Evolutionary conservation across 1,140 invertebrate species (phyloP).

Genomic region (Yoshiicerus persimilis): DNA sequence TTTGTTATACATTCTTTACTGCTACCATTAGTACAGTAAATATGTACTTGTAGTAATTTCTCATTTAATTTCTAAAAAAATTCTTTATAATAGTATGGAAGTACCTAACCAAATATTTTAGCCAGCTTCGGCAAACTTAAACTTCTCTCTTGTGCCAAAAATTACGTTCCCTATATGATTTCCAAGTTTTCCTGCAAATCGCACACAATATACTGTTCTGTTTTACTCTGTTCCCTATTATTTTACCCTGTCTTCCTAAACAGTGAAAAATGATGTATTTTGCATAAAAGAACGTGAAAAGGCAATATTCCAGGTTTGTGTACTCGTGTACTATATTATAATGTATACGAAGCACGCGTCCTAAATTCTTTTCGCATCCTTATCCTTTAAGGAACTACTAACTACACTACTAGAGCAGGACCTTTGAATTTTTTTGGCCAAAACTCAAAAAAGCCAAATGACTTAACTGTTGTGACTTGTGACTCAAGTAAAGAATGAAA

Average conservation of each 20-base stretch:
- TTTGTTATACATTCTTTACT: not conserved
- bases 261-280: not conserved
- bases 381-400: not conserved
- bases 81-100: not conserved
- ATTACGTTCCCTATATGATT: not conserved
- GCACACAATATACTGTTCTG: not conserved
- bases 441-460: constrained; percentile 5
- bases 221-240: not conserved
- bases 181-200: not conserved
- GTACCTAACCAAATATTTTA: not conserved
- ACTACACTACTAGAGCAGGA: not conserved
- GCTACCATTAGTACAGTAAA: not conserved
- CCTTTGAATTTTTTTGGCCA: not conserved
- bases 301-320: not conserved
- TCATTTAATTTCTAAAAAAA: not conserved
- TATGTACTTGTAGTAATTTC: not conserved
- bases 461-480: not conserved
- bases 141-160: not conserved
- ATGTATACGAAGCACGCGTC: not conserved
- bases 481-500: not conserved
- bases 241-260: not conserved
- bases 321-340: not conserved
- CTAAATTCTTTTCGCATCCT: not conserved
- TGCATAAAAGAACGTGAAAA: not conserved
- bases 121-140: not conserved